Evolutionary conservation across 2,113 vertebrate genomes (phyloP), one percentile per base, ranked within the genome.

Genomic region (Turdus rufiventris): DNA sequence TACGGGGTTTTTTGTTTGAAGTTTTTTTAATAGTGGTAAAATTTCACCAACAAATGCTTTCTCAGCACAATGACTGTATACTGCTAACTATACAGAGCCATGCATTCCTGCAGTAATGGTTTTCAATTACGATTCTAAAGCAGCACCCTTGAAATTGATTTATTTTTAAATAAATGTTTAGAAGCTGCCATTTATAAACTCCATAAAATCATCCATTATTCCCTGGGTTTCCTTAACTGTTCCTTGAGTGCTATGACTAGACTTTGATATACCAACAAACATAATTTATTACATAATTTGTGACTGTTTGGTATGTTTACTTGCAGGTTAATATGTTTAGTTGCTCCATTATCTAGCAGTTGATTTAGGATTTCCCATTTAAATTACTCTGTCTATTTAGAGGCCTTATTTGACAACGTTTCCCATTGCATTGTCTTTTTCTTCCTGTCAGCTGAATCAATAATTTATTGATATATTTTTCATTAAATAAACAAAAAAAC

Each of bases 241-340:
- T 94, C 45, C 61, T 89, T 89, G 40, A 79, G 31, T 88, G 36
- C 31, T 80, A 26, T 25, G 36, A 66, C 71, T 76, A 71, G 71
- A 85, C 60, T 91, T 87, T 65, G 86, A 68, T 85, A 68, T 65
- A 87, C 33, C 43, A 89, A 89, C 62, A 95, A 91, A 42, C 18
- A 42, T 28, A 51, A 85, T 88, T 91, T 85, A 93, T 66, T 42
- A 76, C 25, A n/a, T 53, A 33, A 86, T 68, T 78, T 23, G 10
- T 85, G 62, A 29, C 42, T 89, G 45, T 29, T 70, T 88, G 76
- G 85, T 86, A 81, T 43, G 36, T 89, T 94, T 92, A 88, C 83
- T 92, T 89, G 56, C 18, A 80, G 56, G 34, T 77, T 96, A 78
- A 94, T 92, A 84, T 47, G 31, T 85, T 95, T 89, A 79, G 62